These are phyloP conservation scores for Antheraea yamamai DNA, from an alignment of 2,888 invertebrate genomes.

Conservation along the genomic window DNA sequence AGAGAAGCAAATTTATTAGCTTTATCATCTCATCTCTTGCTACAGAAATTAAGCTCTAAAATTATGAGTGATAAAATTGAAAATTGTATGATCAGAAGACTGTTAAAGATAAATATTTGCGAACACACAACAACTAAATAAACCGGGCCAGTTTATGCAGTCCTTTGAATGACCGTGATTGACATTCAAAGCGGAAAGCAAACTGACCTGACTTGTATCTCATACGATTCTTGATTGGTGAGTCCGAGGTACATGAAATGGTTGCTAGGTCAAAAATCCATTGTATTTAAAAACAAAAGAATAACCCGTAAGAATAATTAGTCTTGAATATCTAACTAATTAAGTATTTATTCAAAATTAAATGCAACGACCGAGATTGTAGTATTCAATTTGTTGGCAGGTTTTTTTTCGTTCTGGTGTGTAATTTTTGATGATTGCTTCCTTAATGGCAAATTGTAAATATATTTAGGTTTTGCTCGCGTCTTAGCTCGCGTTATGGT, in stretches of 20 bases:
- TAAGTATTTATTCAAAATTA: neutral
- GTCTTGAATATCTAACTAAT: neutral
- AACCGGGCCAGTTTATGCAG: neutral
- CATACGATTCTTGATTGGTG: neutral
- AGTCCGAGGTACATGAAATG: neutral
- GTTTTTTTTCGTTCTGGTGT: too few species aligned
- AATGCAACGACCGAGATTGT: neutral
- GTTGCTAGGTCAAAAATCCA: neutral
- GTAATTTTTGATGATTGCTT: too few species aligned
- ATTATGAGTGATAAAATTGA: too few species aligned
- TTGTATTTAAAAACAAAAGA: neutral
- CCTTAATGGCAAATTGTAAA: too few species aligned
- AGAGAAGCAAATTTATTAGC: neutral
- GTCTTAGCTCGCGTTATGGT: neutral
- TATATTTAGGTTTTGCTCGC: neutral
- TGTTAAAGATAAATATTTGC: neutral
- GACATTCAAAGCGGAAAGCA: neutral
- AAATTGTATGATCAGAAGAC: neutral
- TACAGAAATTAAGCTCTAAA: neutral
- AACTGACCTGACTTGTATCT: neutral
- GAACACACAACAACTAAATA: neutral
- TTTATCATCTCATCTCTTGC: too few species aligned
- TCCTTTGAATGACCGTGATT: neutral
- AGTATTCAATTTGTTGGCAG: neutral
- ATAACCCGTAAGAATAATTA: neutral